Conservation (phyloP, 1,140 invertebrate species). For the Physella acuta region DNA sequence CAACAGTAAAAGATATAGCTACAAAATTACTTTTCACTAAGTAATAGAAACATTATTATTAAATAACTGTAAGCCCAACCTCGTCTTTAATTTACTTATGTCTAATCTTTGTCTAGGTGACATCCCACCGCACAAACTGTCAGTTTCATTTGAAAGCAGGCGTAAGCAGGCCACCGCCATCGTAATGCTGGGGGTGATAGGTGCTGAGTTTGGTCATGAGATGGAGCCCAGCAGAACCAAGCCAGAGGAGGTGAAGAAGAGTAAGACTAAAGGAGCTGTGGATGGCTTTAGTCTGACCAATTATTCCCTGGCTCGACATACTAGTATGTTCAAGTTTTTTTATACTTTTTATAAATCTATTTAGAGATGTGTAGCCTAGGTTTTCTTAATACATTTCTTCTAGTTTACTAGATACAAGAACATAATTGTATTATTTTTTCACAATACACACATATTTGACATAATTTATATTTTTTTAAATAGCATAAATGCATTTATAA, state of each 20-base stretch:
- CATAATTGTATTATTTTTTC: too few species aligned
- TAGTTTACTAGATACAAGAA: too few species aligned
- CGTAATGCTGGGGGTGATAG: constrained; percentile 93
- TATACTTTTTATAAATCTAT: too few species aligned
- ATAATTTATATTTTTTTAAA: too few species aligned
- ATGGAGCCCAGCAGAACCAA: constrained; percentile 52
- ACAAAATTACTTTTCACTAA: neutral
- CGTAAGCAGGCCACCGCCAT: constrained; percentile 96
- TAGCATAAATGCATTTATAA: too few species aligned
- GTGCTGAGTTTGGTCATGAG: constrained; percentile 94
- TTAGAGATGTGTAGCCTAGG: too few species aligned
- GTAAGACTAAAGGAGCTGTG: constrained; percentile 57
- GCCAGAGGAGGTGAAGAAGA: constrained; percentile 41
- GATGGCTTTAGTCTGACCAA: constrained; percentile 90
- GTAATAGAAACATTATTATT: neutral
- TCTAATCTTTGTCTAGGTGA: constrained; percentile 36
- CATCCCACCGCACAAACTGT: constrained; percentile 43
- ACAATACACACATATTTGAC: too few species aligned
- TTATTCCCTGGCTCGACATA: constrained; percentile 85
- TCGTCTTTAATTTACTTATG: neutral
- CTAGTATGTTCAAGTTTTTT: too few species aligned
- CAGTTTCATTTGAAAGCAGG: constrained; percentile 69
- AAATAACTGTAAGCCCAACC: neutral
- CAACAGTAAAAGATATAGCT: too few species aligned
- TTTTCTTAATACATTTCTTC: too few species aligned